These are phyloP conservation scores for Tetramorium alpestre DNA, from an alignment of 1,140 invertebrate genomes.

Conservation along the genomic window DNA sequence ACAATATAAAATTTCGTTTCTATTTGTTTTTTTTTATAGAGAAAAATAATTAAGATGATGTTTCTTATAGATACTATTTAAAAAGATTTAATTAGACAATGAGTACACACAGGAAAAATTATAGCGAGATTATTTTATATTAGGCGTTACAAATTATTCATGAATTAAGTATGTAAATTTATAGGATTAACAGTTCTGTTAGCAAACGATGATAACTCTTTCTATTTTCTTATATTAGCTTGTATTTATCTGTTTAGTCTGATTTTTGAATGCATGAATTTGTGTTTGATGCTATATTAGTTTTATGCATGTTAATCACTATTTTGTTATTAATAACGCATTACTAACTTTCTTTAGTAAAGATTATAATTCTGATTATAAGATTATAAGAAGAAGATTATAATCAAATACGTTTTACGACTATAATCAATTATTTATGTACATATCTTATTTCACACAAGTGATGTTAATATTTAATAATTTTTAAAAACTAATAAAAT, in stretches of 20 bases:
- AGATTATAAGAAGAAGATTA: too few species aligned
- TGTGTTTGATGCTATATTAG: constrained; percentile 2
- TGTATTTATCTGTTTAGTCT: constrained; percentile 1
- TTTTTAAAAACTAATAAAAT: not conserved
- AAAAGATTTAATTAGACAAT: not conserved
- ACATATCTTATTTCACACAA: not conserved
- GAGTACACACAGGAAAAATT: not conserved
- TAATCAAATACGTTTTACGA: constrained; percentile 1
- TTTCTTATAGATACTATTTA: not conserved
- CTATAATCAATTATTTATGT: not conserved
- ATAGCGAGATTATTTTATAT: not conserved
- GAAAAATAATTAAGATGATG: not conserved
- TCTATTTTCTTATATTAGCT: not conserved
- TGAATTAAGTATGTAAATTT: not conserved
- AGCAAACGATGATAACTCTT: not conserved
- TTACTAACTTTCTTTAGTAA: constrained; percentile 11
- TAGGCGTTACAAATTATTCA: not conserved
- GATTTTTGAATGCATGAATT: constrained; percentile 39
- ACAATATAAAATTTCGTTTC: not conserved
- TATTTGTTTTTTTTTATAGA: not conserved
- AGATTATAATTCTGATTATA: not conserved
- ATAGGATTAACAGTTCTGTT: not conserved
- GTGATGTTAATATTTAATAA: not conserved
- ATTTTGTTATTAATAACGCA: constrained; percentile 13
- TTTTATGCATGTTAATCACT: not conserved